A percentile compares a stretch with the other conserved stretches of the same genome.
These are phyloP conservation scores for Platyrinchus mystaceus DNA, from an alignment of 2,797 vertebrate genomes.

Conservation along the genomic window DNA sequence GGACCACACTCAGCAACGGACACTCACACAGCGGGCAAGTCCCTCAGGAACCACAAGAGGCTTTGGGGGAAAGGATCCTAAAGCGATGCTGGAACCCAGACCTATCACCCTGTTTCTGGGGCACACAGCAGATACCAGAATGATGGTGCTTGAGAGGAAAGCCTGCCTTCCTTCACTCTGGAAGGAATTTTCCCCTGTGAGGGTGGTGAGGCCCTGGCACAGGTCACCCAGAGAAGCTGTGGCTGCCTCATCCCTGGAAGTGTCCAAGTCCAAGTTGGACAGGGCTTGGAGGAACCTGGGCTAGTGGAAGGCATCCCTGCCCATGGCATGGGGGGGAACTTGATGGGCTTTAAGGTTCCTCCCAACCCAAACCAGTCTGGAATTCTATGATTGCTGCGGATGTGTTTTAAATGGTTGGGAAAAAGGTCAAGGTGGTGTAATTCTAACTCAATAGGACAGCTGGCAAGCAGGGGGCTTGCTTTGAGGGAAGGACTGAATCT, in stretches of 20 bases:
- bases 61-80: not conserved
- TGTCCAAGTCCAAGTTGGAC: rapidly evolving
- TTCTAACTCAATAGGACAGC: not conserved
- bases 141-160: not conserved
- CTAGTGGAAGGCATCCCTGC: not conserved
- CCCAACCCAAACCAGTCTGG: not conserved
- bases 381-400: not conserved
- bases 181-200: not conserved
- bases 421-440: not conserved
- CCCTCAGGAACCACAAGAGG: not conserved
- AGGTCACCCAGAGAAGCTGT: not conserved
- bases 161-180: not conserved
- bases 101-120: not conserved
- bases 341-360: not conserved
- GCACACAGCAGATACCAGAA: rapidly evolving
- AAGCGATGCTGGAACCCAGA: not conserved
- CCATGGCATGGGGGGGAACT: rapidly evolving
- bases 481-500: not conserved
- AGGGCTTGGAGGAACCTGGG: not conserved
- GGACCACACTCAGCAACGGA: not conserved
- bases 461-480: not conserved
- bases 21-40: not conserved
- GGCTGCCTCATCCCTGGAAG: not conserved
- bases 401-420: not conserved
- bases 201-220: rapidly evolving